Conservation (phyloP, 2,797 vertebrate genomes). For the Percopsis omiscomaycus region DNA sequence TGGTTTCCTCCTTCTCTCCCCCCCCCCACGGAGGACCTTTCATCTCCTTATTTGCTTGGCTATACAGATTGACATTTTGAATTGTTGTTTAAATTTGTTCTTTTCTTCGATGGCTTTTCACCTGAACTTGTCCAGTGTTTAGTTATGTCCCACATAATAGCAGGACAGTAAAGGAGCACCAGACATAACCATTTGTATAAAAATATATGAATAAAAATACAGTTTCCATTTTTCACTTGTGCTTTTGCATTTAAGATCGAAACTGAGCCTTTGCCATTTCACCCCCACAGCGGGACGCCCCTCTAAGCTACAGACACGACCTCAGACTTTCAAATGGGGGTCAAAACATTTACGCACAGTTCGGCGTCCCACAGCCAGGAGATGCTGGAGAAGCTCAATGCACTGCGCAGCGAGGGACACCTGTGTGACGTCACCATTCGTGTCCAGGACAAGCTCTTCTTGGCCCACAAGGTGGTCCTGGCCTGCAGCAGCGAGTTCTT, state of each 20-base stretch:
- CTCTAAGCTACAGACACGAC: conserved; percentile 19
- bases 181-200: conserved; percentile 2
- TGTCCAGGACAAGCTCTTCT: conserved; percentile 97
- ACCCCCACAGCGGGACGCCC: conserved; percentile 41
- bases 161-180: no score
- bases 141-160: no score
- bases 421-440: conserved; percentile 97
- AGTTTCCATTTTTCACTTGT: no score
- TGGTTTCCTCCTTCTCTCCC: conserved; percentile 1
- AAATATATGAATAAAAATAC: background rate
- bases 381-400: conserved; percentile 92
- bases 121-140: conserved; percentile 19
- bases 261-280: background rate
- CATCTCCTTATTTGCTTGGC: background rate
- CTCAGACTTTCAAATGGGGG: conserved; percentile 73
- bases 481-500: conserved; percentile 98
- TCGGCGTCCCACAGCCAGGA: conserved; percentile 92
- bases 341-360: conserved; percentile 85
- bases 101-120: conserved; percentile 2
- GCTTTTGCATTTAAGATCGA: no score
- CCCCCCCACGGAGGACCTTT: no score
- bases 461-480: conserved; percentile 98
- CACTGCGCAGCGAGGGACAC: conserved; percentile 88
- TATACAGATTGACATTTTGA: background rate
- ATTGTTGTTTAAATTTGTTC: conserved; percentile 4